Base-by-base conservation (phyloP, 2,888 invertebrate species). In the Noctua janthe region DNA sequence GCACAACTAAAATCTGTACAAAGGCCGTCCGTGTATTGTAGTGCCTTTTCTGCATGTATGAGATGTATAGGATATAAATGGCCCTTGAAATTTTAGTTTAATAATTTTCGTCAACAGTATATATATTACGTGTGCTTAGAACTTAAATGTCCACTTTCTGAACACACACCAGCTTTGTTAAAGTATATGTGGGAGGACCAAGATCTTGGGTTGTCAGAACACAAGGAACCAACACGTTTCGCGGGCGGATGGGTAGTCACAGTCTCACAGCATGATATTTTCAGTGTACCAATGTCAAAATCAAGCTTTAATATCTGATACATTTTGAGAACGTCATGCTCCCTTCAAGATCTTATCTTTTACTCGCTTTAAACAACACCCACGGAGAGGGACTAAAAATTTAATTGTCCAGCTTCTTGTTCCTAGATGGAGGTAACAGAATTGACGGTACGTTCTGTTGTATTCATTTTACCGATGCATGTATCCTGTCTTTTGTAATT, bases 311-410 rank as follows among this genome's bases (percentile, higher is more conserved):
- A 86, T 84, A 86, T 86, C 86, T 86, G 84, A 84, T 84, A 86
- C 71, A 84, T 82, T 84, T 84, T 82, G 82, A 86, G 39, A 84
- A 84, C 74, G 84, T 84, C 84, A 84, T 84, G 84, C 78, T 84
- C 35, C 84, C 72, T 70, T 84, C 86, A 70, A 82, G 84, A 84
- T 84, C 39, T 15, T 78, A 84, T 84, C 84, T 47, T 73, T 66
- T 75, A 78, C 72, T 75, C 70, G 84, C 39, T 72, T 82, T 73
- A 62, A 23, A 51, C 71, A 56, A 83, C 84, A 78, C 86, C 84
- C 83, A 84, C 84, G 86, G 62, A 20, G 39, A 29, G 29, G 66
- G 17, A 62, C 35, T 67, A 66, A 78, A 85, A 82, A 82, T 82
- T 62, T 84, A 84, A 86, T 84, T 84, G 82, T 86, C 47, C 29